Conservation (phyloP, 2,797 vertebrate genomes). For the Antennarius maculatus region DNA sequence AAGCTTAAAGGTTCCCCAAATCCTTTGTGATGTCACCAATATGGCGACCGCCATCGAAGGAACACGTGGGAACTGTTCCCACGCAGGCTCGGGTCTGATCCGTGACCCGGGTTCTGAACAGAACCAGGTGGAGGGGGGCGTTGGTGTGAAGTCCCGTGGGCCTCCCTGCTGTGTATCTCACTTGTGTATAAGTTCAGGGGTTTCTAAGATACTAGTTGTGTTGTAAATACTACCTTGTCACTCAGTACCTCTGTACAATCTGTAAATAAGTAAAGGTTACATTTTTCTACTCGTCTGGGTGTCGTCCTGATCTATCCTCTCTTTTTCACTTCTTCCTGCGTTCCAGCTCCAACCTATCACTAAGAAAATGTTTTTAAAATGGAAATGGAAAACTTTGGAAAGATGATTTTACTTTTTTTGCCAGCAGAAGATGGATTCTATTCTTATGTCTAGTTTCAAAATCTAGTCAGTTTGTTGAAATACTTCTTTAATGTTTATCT, state of each 20-base stretch:
- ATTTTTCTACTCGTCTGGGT: constrained; percentile 77
- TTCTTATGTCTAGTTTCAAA: too few relatives aligned
- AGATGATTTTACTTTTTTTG: too few relatives aligned
- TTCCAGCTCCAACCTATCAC: background rate
- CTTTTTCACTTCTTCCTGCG: background rate
- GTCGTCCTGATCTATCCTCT: constrained; percentile 17
- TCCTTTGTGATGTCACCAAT: constrained; percentile 30
- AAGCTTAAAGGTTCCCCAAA: constrained; percentile 5
- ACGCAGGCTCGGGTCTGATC: too few relatives aligned
- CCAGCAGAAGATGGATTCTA: too few relatives aligned
- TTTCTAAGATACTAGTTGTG: constrained; percentile 80
- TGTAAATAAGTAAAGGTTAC: constrained; percentile 85
- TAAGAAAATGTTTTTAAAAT: too few relatives aligned
- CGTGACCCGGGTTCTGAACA: constrained; percentile 16
- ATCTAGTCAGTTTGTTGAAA: background rate
- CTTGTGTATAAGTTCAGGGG: constrained; percentile 79
- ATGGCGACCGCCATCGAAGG: constrained; percentile 10
- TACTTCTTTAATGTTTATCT: background rate
- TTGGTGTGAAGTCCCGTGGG: constrained; percentile 57
- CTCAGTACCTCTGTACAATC: constrained; percentile 83
- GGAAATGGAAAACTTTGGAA: too few relatives aligned
- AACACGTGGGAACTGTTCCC: constrained; percentile 13
- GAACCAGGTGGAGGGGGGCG: constrained; percentile 48
- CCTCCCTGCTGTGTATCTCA: constrained; percentile 71
- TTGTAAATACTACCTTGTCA: constrained; percentile 82